phyloP scores from a whole-genome alignment of 2,888 invertebrate genomes.

The Dasypolia templi region DNA sequence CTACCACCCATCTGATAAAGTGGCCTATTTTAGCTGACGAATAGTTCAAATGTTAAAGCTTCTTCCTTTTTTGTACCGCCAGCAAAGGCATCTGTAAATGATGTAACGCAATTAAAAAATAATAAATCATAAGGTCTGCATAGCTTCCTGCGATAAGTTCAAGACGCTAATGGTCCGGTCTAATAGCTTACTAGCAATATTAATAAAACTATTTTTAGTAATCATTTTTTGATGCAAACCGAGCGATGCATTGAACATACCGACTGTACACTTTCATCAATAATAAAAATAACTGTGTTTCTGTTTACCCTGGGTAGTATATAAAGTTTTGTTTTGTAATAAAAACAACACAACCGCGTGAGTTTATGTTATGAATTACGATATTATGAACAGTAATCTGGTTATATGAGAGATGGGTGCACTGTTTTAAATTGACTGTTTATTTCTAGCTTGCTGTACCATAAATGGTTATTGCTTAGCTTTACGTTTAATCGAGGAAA shows the following conservation, averaged over 20 bases:
- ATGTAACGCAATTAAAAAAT: constrained; percentile 71
- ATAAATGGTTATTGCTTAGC: constrained; percentile 1
- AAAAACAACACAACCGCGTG: constrained; percentile 40
- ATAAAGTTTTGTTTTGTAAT: constrained; percentile 52
- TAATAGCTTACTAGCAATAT: constrained; percentile 76
- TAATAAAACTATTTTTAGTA: constrained; percentile 75
- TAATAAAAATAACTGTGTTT: constrained; percentile 37
- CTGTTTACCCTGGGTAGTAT: constrained; percentile 28
- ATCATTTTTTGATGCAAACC: constrained; percentile 43
- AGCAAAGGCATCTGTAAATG: constrained; percentile 57
- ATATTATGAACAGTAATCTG: constrained; percentile 28
- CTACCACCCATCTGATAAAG: background rate
- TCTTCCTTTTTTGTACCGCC: constrained; percentile 40
- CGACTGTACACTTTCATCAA: constrained; percentile 28
- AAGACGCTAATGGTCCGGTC: constrained; percentile 74
- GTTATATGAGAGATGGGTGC: constrained; percentile 21
- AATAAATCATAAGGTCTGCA: constrained; percentile 70
- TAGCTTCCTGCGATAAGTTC: constrained; percentile 75
- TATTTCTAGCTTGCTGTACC: background rate
- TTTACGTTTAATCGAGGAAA: background rate
- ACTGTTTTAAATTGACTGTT: constrained; percentile 40
- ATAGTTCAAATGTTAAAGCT: constrained; percentile 35
- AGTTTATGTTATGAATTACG: constrained; percentile 37
- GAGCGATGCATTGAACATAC: constrained; percentile 31
- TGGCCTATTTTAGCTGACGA: constrained; percentile 21